Evolutionary conservation across 2,797 vertebrate genomes (phyloP), one percentile per base, ranked within the genome.

Genomic region (Neosalanx taihuensis): DNA sequence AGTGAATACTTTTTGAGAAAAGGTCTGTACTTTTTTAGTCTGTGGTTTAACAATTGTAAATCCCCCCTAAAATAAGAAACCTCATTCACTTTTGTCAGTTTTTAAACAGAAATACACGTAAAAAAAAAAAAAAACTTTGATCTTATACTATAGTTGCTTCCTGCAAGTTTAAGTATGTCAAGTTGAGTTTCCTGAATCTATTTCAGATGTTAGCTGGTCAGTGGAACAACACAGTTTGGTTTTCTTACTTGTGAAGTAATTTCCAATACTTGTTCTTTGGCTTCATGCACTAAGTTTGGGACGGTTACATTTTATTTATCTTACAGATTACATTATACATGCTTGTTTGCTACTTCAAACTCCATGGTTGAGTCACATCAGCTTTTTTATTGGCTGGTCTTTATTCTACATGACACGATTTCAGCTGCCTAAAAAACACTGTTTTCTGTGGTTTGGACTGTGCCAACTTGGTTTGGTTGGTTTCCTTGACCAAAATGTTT

Each of bases 351-450:
- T 53, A 53, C 51, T 41, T 41, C 37, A 41, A 2, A 41, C 7
- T 41, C 1, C 37, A 41, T 41, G 37, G 9, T 41, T 17, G 51
- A 53, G 18, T 17, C 51, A 53, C 6, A 53, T 17, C 51, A 53
- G 4, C 51, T 17, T 53, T 46, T 53, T n/a, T 53, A 53, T 17
- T 53, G 51, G 1, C 18, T 17, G 18, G 18, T 53, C 51, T 53
- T 53, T 4, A 18, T 53, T 6, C 83, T 79, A 83, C 86, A 82
- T 75, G 69, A 66, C 86, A 59, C 74, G 72, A 68, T 81, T 84
- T 78, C 84, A 87, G 76, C 79, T 72, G 80, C 75, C 76, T 85
- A 87, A 83, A 88, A 90, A 89, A 90, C 86, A 90, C 78, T 74
- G 68, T 57, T 57, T 64, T 64, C 60, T 79, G 87, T 6, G 79